Percentiles rank a stretch among this genome's conserved stretches.
phyloP scores from a whole-genome alignment of 1,140 invertebrate species.

The Aplysia californica region DNA sequence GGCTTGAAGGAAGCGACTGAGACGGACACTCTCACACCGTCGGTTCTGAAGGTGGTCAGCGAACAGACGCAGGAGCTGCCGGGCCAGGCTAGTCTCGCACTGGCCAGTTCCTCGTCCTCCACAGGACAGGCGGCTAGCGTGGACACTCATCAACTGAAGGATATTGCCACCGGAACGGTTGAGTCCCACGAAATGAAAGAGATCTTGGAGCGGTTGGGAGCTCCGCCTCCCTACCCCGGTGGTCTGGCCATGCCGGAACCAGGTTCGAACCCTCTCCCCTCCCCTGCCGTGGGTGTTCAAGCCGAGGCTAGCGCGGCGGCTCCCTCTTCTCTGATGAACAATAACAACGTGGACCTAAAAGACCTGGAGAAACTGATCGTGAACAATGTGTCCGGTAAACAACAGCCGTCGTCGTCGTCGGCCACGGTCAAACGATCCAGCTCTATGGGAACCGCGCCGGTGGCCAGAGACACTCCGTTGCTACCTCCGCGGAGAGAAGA shows the following conservation, averaged over 20 bases:
- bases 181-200: conserved; percentile 30
- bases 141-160: no score
- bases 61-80: conserved; percentile 9
- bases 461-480: not conserved
- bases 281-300: not conserved
- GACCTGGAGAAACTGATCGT: not conserved
- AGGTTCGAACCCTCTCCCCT: not conserved
- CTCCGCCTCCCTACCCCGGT: conserved; percentile 35
- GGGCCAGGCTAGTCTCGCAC: no score
- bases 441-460: not conserved
- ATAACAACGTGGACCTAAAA: not conserved
- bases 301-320: conserved; percentile 4
- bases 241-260: not conserved
- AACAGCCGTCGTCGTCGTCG: not conserved
- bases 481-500: not conserved
- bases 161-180: no score
- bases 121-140: no score
- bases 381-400: not conserved
- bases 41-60: conserved; percentile 8
- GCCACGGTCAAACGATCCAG: conserved; percentile 6
- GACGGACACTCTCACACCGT: not conserved
- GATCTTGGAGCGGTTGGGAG: conserved; percentile 31
- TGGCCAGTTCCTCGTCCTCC: no score
- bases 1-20: conserved; percentile 19
- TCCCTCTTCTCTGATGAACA: not conserved